Evolutionary conservation across 2,797 vertebrate genomes (phyloP).

Genomic region (Karalla daura): DNA sequence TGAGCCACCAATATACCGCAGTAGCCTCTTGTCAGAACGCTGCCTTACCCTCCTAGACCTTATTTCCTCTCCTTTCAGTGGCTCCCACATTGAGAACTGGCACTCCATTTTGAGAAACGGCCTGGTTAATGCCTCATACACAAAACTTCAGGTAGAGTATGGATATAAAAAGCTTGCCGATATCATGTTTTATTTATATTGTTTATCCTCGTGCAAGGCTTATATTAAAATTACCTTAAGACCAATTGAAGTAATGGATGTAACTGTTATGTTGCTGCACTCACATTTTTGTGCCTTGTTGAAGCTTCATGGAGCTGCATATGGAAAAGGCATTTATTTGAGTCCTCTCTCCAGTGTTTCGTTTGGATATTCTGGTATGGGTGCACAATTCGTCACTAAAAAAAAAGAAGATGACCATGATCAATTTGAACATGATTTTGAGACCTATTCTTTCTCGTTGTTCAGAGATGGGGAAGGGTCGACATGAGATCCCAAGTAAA

Average conservation of each 20-base stretch:
- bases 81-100: conserved; percentile 97
- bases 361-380: conserved; percentile 98
- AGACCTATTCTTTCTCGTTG: conserved; percentile 10
- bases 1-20: background rate
- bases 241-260: too few species aligned
- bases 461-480: conserved; percentile 96
- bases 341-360: conserved; percentile 98
- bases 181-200: too few species aligned
- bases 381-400: background rate
- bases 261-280: background rate
- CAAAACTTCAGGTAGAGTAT: conserved; percentile 93
- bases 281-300: conserved; percentile 64
- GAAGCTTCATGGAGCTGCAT: conserved; percentile 97
- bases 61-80: conserved; percentile 54
- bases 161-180: too few species aligned
- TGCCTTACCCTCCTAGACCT: background rate
- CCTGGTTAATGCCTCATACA: conserved; percentile 94
- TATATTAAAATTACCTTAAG: background rate
- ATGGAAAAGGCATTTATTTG: conserved; percentile 98
- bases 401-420: background rate
- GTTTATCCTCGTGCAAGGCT: background rate
- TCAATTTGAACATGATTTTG: background rate
- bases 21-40: background rate
- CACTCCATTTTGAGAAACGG: conserved; percentile 97
- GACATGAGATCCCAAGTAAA: conserved; percentile 92